Evolutionary conservation across 2,888 invertebrate species (phyloP).

Genomic region (Torymus auratus): DNA sequence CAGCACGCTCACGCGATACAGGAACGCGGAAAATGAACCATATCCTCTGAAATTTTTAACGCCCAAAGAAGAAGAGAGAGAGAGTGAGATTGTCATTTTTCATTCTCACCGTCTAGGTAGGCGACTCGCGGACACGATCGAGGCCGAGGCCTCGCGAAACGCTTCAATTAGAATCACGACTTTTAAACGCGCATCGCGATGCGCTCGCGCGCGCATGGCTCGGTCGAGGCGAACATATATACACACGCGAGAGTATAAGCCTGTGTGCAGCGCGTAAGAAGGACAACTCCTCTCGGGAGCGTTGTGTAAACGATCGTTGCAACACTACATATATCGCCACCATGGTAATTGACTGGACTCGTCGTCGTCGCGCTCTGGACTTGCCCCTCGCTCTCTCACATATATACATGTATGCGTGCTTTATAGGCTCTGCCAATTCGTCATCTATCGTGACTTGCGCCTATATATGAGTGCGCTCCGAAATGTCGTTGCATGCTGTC

Average conservation of each 20-base stretch:
- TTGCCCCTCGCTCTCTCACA: constrained; percentile 12
- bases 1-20: no score
- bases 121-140: neutral
- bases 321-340: constrained; percentile 47
- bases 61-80: no score
- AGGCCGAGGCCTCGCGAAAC: constrained; percentile 2
- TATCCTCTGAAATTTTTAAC: no score
- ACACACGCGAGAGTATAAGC: constrained; percentile 4
- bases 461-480: no score
- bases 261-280: constrained; percentile 40
- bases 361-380: constrained; percentile 12
- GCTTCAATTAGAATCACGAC: constrained; percentile 28
- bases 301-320: constrained; percentile 55
- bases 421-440: neutral
- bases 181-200: constrained; percentile 13
- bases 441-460: no score
- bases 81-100: no score
- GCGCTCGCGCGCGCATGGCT: neutral
- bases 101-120: no score
- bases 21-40: no score
- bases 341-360: constrained; percentile 55
- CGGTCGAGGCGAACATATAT: neutral
- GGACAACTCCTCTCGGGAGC: constrained; percentile 46
- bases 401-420: neutral
- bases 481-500: no score